Conservation (phyloP, 2,888 invertebrate genomes). For the Rotaria sp. region DNA sequence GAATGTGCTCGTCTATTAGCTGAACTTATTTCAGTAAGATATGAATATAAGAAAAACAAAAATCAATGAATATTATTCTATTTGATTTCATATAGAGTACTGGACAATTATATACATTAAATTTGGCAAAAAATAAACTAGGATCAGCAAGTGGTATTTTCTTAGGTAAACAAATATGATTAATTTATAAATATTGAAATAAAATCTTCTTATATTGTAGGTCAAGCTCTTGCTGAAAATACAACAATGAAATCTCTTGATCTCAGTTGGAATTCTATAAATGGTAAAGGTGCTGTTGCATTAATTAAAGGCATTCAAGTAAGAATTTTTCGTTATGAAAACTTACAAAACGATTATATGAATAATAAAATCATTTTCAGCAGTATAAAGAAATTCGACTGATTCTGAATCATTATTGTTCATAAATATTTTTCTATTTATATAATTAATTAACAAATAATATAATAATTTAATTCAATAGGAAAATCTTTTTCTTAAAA, state of each 20-base stretch:
- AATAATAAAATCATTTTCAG: too few relatives aligned
- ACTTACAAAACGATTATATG: too few relatives aligned
- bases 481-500: conserved; percentile 11
- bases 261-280: conserved; percentile 7
- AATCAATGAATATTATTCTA: neutral
- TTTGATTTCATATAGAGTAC: neutral
- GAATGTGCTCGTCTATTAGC: neutral
- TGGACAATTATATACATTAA: neutral
- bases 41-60: neutral
- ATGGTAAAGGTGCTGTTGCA: neutral
- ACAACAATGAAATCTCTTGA: conserved; percentile 7
- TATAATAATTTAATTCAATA: neutral
- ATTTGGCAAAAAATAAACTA: neutral
- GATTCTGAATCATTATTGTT: too few relatives aligned
- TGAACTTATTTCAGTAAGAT: conserved; percentile 13
- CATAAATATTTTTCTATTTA: too few relatives aligned
- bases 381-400: too few relatives aligned
- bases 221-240: conserved; percentile 2
- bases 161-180: neutral
- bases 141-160: neutral
- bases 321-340: neutral
- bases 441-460: too few relatives aligned
- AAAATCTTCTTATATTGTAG: neutral
- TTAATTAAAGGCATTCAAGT: conserved; percentile 7
- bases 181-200: neutral